Evolutionary conservation across 2,797 vertebrate species (phyloP).

Genomic region (Benthosema pterotum): DNA sequence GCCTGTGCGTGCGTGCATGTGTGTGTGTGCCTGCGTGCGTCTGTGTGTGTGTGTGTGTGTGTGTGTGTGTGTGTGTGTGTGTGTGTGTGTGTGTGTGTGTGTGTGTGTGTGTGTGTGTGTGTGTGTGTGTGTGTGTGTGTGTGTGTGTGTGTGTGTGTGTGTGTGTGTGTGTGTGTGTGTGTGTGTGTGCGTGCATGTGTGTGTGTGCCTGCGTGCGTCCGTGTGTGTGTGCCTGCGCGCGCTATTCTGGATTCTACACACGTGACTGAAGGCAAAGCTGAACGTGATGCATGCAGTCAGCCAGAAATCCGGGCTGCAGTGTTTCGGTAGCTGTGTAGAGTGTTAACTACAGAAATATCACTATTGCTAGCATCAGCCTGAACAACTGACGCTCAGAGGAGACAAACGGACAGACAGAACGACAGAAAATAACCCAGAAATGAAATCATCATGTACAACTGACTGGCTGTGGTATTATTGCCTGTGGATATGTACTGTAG

Average conservation of each 20-base stretch:
- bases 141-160: background rate
- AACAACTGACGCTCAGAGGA: no score
- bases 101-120: background rate
- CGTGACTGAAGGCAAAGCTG: conserved; percentile 54
- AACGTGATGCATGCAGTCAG: conserved; percentile 71
- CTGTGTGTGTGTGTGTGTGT: conserved; percentile 24
- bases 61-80: background rate
- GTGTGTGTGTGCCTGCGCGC: conserved; percentile 26
- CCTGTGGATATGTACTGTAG: no score
- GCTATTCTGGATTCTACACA: conserved; percentile 68
- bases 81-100: no score
- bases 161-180: conserved; percentile 10
- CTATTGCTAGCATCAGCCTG: background rate
- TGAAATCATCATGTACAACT: no score
- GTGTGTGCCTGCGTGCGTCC: conserved; percentile 28
- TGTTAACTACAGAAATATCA: conserved; percentile 61
- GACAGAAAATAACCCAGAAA: no score
- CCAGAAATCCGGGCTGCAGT: conserved; percentile 70
- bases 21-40: conserved; percentile 28
- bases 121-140: background rate
- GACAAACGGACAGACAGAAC: no score
- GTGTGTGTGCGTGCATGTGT: conserved; percentile 7
- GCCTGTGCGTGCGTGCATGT: no score
- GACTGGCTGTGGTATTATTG: no score
- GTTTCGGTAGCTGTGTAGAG: conserved; percentile 61